Percentiles rank a stretch among this genome's conserved stretches.
Conservation (phyloP, 2,797 vertebrate species). For the Otolemur crassicaudatus region DNA sequence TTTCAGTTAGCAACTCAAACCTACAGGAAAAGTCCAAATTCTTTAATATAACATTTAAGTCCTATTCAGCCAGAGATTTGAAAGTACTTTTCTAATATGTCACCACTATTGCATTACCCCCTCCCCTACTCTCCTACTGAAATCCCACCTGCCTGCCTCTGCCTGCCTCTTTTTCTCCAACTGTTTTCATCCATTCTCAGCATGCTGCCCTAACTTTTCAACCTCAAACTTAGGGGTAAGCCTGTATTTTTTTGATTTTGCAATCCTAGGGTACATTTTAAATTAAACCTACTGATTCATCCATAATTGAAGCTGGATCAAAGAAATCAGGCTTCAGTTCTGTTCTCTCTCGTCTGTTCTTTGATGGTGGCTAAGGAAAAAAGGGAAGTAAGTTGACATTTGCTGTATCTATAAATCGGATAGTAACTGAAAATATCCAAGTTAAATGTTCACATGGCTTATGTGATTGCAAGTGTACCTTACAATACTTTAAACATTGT, state of each 20-base stretch:
- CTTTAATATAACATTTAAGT: constrained; percentile 40
- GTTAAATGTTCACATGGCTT: constrained; percentile 35
- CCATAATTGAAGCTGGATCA: constrained; percentile 99
- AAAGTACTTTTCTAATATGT: constrained; percentile 57
- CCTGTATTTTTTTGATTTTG: constrained; percentile 74
- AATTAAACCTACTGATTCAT: constrained; percentile 96
- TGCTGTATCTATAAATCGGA: constrained; percentile 53
- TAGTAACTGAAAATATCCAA: constrained; percentile 24
- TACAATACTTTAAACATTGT: constrained; percentile 43
- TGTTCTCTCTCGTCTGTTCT: constrained; percentile 98
- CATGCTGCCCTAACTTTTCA: constrained; percentile 50
- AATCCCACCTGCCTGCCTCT: constrained; percentile 48
- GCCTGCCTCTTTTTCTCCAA: constrained; percentile 35
- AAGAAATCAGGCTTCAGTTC: constrained; percentile 99
- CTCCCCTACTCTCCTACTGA: not conserved
- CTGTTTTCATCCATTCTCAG: constrained; percentile 57
- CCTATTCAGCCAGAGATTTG: constrained; percentile 20
- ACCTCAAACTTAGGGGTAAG: constrained; percentile 51
- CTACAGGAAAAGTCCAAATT: constrained; percentile 47
- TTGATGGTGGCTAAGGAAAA: constrained; percentile 95
- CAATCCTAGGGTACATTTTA: constrained; percentile 70
- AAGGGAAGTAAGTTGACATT: constrained; percentile 66
- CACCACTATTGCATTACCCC: not conserved
- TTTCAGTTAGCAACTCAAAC: constrained; percentile 36
- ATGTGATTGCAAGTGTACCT: constrained; percentile 12